phyloP scores from a whole-genome alignment of 1,140 invertebrate species.

The Cotesia glomerata region DNA sequence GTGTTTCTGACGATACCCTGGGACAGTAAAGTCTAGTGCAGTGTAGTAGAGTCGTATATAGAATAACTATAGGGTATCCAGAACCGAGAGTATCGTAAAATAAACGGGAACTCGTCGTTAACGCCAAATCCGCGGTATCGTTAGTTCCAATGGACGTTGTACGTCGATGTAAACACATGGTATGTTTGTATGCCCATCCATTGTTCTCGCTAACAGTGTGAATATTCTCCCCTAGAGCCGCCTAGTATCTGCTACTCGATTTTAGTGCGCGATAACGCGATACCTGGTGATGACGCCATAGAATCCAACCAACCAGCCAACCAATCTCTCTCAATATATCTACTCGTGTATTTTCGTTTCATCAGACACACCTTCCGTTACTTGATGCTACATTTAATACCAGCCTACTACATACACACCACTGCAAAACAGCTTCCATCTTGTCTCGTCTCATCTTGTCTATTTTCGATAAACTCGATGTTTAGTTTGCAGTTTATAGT shows the following conservation, averaged over 20 bases:
- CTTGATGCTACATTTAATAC: too few species aligned
- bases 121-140: conserved; percentile 25
- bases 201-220: not conserved
- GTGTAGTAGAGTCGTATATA: not conserved
- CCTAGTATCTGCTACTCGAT: not conserved
- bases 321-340: too few species aligned
- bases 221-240: conserved; percentile 10
- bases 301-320: too few species aligned
- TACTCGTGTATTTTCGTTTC: too few species aligned
- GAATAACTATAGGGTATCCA: not conserved
- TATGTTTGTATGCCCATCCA: not conserved
- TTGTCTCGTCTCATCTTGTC: not conserved
- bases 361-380: too few species aligned
- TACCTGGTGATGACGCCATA: not conserved
- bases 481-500: not conserved
- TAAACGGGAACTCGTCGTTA: conserved; percentile 11
- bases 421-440: not conserved
- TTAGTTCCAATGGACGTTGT: conserved; percentile 11
- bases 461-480: too few species aligned
- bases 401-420: too few species aligned
- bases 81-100: conserved; percentile 14
- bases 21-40: too few species aligned
- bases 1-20: too few species aligned
- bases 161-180: not conserved
- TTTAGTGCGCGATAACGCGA: not conserved